Evolutionary conservation across 2,888 invertebrate genomes (phyloP).

Genomic region (Nowickia ferox): DNA sequence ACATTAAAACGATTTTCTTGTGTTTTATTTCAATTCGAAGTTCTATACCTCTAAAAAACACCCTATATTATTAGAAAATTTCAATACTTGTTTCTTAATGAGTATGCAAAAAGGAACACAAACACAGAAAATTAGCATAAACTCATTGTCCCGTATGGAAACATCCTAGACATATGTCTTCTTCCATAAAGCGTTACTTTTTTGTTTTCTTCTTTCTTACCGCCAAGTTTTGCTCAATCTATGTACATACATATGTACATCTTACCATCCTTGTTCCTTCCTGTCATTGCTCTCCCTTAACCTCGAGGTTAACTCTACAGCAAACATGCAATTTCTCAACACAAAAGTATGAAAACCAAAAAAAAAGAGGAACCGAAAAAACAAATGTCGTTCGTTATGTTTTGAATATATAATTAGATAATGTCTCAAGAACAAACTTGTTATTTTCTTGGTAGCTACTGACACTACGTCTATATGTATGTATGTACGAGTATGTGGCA

Average conservation of each 20-base stretch:
- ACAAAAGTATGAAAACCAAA: constrained; percentile 26
- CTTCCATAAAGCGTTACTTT: constrained; percentile 62
- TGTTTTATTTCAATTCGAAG: too few species aligned
- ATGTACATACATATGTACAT: neutral
- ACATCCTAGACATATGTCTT: constrained; percentile 65
- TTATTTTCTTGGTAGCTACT: constrained; percentile 45
- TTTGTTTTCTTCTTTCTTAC: constrained; percentile 21
- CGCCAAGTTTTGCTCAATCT: constrained; percentile 42
- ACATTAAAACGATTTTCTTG: too few species aligned
- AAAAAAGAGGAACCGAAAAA: constrained; percentile 23
- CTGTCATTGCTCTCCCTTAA: constrained; percentile 52
- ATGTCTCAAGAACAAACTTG: constrained; percentile 57
- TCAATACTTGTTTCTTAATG: constrained; percentile 53
- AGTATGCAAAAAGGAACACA: constrained; percentile 58
- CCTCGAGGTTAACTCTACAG: constrained; percentile 42
- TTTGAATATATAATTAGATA: constrained; percentile 81
- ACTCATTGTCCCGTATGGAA: constrained; percentile 66
- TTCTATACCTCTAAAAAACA: too few species aligned
- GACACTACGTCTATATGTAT: neutral
- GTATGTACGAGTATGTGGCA: neutral
- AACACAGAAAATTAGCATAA: constrained; percentile 63
- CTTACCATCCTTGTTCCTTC: constrained; percentile 38
- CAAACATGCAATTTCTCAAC: constrained; percentile 67
- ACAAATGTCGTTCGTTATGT: constrained; percentile 78
- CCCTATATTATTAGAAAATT: constrained; percentile 20